These are phyloP conservation scores for Agapostemon virescens DNA, from an alignment of 2,888 invertebrate species.

Conservation along the genomic window DNA sequence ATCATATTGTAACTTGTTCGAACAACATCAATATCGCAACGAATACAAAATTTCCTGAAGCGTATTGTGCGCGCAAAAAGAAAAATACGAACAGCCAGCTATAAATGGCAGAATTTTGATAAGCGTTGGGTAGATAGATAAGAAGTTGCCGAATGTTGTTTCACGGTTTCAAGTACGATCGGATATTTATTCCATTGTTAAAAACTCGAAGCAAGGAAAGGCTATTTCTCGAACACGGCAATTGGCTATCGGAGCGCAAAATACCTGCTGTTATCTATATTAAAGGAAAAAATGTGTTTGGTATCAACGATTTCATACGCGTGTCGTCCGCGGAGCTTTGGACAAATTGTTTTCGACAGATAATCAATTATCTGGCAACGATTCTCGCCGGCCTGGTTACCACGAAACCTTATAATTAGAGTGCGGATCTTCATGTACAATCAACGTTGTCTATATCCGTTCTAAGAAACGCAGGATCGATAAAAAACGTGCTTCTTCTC, in stretches of 20 bases:
- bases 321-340: neutral
- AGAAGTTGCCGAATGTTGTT: neutral
- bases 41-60: too few species aligned
- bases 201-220: too few species aligned
- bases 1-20: too few species aligned
- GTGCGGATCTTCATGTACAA: neutral
- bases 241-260: neutral
- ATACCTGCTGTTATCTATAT: neutral
- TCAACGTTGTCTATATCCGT: neutral
- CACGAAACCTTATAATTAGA: neutral
- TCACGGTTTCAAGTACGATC: neutral
- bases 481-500: neutral
- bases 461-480: neutral
- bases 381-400: neutral
- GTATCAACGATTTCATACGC: neutral
- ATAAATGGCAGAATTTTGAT: neutral
- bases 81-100: too few species aligned
- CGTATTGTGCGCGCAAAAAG: too few species aligned
- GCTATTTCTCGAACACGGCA: neutral
- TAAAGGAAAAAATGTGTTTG: neutral
- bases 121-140: neutral
- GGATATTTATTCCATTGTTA: neutral
- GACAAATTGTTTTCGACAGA: neutral
- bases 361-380: constrained; percentile 10
- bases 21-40: too few species aligned